Evolutionary conservation across 2,113 vertebrate species (phyloP).

Genomic region (Scolopax mira): DNA sequence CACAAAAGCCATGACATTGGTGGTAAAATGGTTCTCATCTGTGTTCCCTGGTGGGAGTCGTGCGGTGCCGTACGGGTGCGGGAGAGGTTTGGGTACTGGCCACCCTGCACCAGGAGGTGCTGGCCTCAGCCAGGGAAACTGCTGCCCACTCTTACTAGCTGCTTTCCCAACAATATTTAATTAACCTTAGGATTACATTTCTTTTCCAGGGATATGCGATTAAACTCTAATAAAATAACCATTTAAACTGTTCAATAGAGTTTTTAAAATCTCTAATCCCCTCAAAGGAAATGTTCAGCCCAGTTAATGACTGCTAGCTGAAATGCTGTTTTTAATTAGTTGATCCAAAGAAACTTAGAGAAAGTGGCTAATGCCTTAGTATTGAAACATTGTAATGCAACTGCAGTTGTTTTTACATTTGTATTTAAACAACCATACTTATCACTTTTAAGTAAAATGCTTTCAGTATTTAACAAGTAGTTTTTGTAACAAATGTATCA

Average conservation of each 20-base stretch:
- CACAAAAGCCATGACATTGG: fast-evolving
- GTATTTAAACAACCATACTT: neutral
- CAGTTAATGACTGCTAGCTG: conserved; percentile 12
- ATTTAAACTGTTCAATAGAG: neutral
- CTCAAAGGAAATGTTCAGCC: conserved; percentile 11
- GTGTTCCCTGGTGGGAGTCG: neutral
- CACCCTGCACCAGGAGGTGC: neutral
- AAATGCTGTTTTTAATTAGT: neutral
- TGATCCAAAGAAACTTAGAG: conserved; percentile 34
- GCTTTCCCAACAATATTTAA: neutral
- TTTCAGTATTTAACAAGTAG: neutral
- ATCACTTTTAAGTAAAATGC: neutral
- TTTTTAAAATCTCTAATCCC: conserved; percentile 50
- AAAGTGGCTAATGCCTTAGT: neutral
- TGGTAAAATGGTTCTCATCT: fast-evolving
- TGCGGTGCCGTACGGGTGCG: fast-evolving
- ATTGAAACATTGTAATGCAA: neutral
- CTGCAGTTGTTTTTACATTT: neutral
- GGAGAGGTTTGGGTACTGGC: neutral
- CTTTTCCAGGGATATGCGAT: neutral
- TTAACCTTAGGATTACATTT: neutral
- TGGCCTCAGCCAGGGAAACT: neutral
- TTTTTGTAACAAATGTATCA: neutral
- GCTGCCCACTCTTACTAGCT: fast-evolving
- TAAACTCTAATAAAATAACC: conserved; percentile 37